Conservation (phyloP, 2,888 invertebrate species). For the Corbicula japonica region DNA sequence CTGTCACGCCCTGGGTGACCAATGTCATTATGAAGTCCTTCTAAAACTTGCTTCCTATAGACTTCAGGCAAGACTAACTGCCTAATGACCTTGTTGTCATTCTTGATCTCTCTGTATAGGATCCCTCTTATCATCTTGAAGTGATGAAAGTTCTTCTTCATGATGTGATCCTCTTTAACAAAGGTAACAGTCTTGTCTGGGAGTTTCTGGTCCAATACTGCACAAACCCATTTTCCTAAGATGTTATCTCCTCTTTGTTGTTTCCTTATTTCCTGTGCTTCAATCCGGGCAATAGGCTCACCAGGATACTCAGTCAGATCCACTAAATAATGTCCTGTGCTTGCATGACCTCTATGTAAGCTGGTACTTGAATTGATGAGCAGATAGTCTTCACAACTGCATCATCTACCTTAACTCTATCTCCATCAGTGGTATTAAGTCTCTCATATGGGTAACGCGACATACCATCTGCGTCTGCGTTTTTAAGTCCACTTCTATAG, state of each 20-base stretch:
- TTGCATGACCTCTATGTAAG: not conserved
- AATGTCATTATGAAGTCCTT: too few species aligned
- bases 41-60: too few species aligned
- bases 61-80: too few species aligned
- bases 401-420: not conserved
- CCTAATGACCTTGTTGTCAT: too few species aligned
- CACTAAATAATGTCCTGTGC: too few species aligned
- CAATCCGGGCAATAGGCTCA: not conserved
- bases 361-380: not conserved
- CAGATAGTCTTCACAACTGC: not conserved
- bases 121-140: not conserved
- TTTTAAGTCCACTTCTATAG: not conserved
- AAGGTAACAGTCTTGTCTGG: not conserved
- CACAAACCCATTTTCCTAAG: not conserved
- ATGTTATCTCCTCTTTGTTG: not conserved
- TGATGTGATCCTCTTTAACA: not conserved
- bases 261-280: not conserved
- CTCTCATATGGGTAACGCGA: slow-evolving; percentile 11
- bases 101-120: too few species aligned
- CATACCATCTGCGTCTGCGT: slow-evolving; percentile 14
- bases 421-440: not conserved
- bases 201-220: not conserved
- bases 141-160: not conserved
- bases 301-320: not conserved
- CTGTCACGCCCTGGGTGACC: too few species aligned